phyloP scores from a whole-genome alignment of 2,888 invertebrate species.

The Andrena bucephala region DNA sequence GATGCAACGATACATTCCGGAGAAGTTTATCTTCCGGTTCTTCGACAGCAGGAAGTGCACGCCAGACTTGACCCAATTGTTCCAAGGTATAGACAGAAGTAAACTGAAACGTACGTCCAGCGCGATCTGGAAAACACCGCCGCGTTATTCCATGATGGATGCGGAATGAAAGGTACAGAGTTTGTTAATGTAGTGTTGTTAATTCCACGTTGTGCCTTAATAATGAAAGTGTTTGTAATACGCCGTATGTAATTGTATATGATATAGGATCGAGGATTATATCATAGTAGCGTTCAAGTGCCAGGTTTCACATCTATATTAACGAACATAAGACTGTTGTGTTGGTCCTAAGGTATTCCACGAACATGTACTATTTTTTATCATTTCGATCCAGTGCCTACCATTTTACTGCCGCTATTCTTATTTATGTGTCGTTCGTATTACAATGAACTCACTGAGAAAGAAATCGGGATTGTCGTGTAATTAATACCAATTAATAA shows the following conservation, averaged over 20 bases:
- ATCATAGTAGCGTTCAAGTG: conserved; percentile 16
- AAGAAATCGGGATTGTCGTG: background rate
- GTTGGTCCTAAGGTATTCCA: background rate
- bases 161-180: conserved; percentile 24
- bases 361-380: conserved; percentile 2
- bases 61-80: conserved; percentile 89
- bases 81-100: conserved; percentile 89
- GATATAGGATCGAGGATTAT: conserved; percentile 28
- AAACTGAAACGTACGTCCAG: conserved; percentile 90
- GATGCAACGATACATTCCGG: conserved; percentile 85
- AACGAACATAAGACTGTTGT: conserved; percentile 22
- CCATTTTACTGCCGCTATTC: background rate
- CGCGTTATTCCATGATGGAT: conserved; percentile 87
- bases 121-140: conserved; percentile 91
- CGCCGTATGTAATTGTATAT: conserved; percentile 16
- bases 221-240: conserved; percentile 11
- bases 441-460: background rate
- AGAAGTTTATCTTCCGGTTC: conserved; percentile 86
- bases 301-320: conserved; percentile 11
- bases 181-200: conserved; percentile 44
- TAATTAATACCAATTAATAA: conserved; percentile 25
- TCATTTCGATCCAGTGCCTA: background rate
- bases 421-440: conserved; percentile 30
- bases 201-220: conserved; percentile 27
- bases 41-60: conserved; percentile 86